Percentiles rank a stretch among this genome's conserved stretches.
Evolutionary conservation across 2,888 invertebrate genomes (phyloP).

Genomic region (Eupeodes latifasciatus): DNA sequence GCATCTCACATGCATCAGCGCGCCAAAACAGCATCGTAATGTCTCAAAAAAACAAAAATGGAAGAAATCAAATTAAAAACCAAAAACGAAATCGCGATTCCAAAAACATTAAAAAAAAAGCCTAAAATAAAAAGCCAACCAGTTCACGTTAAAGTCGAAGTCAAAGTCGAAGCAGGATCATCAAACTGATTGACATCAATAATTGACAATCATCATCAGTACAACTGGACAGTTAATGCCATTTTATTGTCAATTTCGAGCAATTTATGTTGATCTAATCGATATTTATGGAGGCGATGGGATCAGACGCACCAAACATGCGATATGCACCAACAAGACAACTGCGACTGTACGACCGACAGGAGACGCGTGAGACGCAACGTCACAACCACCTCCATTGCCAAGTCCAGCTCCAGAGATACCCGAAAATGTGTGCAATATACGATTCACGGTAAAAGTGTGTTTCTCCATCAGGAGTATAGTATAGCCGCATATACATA

Average conservation of each 20-base stretch:
- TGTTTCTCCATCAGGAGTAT: slow-evolving; percentile 26
- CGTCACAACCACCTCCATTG: slow-evolving; percentile 7
- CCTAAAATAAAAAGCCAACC: neutral
- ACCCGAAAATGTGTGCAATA: slow-evolving; percentile 49
- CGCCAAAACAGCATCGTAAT: slow-evolving; percentile 22
- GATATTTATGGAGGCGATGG: slow-evolving; percentile 75
- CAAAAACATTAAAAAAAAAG: slow-evolving; percentile 10
- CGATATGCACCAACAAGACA: neutral
- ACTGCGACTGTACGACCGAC: neutral
- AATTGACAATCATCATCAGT: slow-evolving; percentile 77
- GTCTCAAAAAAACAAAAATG: neutral
- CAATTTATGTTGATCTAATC: slow-evolving; percentile 78
- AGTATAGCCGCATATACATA: neutral
- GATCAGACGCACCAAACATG: slow-evolving; percentile 57
- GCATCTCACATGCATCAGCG: slow-evolving; percentile 63
- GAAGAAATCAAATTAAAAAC: slow-evolving; percentile 21
- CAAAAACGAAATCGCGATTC: slow-evolving; percentile 30
- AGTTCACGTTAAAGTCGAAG: slow-evolving; percentile 10
- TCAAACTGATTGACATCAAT: slow-evolving; percentile 75
- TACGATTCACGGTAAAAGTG: neutral
- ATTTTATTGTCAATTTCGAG: slow-evolving; percentile 77
- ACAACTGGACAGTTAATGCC: slow-evolving; percentile 76
- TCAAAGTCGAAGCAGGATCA: slow-evolving; percentile 55
- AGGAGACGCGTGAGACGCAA: neutral
- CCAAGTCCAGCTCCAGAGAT: slow-evolving; percentile 30